A percentile compares a stretch with the other conserved stretches of the same genome.
Evolutionary conservation across 1,140 invertebrate genomes (phyloP).

Genomic region (Microplitis demolitor): DNA sequence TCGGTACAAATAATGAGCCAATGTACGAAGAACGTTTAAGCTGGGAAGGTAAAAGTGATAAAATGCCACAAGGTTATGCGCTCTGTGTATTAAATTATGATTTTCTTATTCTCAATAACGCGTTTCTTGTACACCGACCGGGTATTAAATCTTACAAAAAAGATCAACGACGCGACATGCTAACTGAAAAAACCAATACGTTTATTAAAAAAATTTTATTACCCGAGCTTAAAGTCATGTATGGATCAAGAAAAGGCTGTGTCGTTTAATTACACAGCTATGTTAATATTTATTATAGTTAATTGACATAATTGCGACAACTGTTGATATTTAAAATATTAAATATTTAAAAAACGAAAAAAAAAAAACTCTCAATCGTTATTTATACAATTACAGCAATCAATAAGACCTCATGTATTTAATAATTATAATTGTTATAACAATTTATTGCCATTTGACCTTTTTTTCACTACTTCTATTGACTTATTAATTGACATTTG

Average conservation of each 20-base stretch:
- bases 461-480: too few species aligned
- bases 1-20: constrained; percentile 84
- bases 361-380: background rate
- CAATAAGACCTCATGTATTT: too few species aligned
- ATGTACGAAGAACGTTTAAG: constrained; percentile 86
- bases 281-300: background rate
- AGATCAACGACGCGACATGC: constrained; percentile 73
- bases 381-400: too few species aligned
- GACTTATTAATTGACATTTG: background rate
- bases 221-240: constrained; percentile 83
- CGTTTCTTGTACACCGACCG: constrained; percentile 85
- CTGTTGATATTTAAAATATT: too few species aligned
- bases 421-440: background rate
- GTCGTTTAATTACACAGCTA: constrained; percentile 67
- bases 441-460: background rate
- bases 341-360: background rate
- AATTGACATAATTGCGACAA: background rate
- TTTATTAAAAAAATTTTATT: constrained; percentile 82
- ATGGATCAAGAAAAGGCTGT: constrained; percentile 79
- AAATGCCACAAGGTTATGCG: constrained; percentile 93
- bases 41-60: constrained; percentile 90
- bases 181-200: constrained; percentile 78
- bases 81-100: constrained; percentile 87
- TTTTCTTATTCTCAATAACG: constrained; percentile 88
- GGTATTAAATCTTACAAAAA: constrained; percentile 83